Evolutionary conservation across 2,113 vertebrate species (phyloP), one percentile per base, ranked within the genome.

Genomic region (Hyperopisus bebe): DNA sequence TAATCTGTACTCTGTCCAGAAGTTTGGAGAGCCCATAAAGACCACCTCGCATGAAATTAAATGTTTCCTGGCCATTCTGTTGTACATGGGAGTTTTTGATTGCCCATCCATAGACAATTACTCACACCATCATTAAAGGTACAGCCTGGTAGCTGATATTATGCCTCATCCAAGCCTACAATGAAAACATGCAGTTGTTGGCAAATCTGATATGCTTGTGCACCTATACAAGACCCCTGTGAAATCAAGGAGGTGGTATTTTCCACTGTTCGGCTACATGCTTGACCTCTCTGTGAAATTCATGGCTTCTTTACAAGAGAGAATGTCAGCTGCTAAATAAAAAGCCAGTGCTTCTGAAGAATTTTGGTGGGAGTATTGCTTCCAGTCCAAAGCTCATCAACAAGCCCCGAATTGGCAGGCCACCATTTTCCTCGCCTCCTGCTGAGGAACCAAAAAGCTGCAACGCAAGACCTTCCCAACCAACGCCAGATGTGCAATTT

Each of bases 51-150:
- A 19, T 80, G 35, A 42, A 42, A 80, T 42, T 15, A 7, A 80
- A 42, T 39, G 35, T 5, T 80, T 80, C 15, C 31, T 42, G 15
- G 5, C 15, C 15, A 80, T 42, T 42, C 74, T 80, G 74, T 24
- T 77, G 10, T 77, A 17, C 31, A 77, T 77, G 70, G 70, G 31
- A 39, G 31, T 77, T 77, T 13, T 17, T 2, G 13, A 39, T 11
- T 39, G 27, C 10, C 89, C 80, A 48, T 86, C 89, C 10, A 15
- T 48, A 21, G 80, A 70, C 46, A 31, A 89, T 42, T 89, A 89
- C 89, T 70, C 27, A 44, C 50, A 82, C 21, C 27, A 17, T 24
- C 15, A 80, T n/a, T 47, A 66, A 13, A 1, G 46, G 24, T 17
- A 50, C 44, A 44, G 24, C n/a, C 62, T 44, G 27, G 66, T 89